These are phyloP conservation scores for Lepidochrysops patricia DNA, from an alignment of 2,888 invertebrate species.

Conservation along the genomic window DNA sequence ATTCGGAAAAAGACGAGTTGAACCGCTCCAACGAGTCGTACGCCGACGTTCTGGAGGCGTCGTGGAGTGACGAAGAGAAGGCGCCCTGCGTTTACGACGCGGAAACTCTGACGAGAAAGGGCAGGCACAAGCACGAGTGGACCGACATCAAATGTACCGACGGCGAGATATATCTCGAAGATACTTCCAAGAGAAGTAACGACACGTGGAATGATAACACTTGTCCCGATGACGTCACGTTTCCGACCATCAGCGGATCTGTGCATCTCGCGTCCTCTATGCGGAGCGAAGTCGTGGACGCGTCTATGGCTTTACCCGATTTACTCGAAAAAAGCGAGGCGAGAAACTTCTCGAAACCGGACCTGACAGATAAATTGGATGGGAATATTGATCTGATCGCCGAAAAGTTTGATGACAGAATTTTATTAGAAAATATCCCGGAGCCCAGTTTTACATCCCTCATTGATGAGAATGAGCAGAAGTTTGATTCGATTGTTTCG, in stretches of 20 bases:
- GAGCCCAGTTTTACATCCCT: constrained; percentile 54
- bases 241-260: constrained; percentile 86
- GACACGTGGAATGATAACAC: constrained; percentile 90
- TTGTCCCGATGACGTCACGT: constrained; percentile 84
- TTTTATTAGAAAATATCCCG: constrained; percentile 39
- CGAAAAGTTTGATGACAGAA: constrained; percentile 28
- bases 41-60: constrained; percentile 56
- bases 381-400: constrained; percentile 28
- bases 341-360: constrained; percentile 43
- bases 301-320: constrained; percentile 49
- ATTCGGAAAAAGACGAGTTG: constrained; percentile 52
- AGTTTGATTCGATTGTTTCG: constrained; percentile 77
- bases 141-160: constrained; percentile 41
- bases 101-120: constrained; percentile 35
- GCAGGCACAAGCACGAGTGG: constrained; percentile 41
- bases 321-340: constrained; percentile 55
- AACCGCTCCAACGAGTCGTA: constrained; percentile 68
- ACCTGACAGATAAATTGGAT: constrained; percentile 52
- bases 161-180: constrained; percentile 27
- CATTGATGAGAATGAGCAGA: constrained; percentile 68
- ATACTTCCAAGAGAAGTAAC: constrained; percentile 38
- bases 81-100: constrained; percentile 25
- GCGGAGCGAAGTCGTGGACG: constrained; percentile 72
- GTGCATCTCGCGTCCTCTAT: constrained; percentile 82
- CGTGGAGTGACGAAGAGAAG: constrained; percentile 43